These are phyloP conservation scores for Papilio aristodemus DNA, from an alignment of 1,140 invertebrate species.

Conservation along the genomic window DNA sequence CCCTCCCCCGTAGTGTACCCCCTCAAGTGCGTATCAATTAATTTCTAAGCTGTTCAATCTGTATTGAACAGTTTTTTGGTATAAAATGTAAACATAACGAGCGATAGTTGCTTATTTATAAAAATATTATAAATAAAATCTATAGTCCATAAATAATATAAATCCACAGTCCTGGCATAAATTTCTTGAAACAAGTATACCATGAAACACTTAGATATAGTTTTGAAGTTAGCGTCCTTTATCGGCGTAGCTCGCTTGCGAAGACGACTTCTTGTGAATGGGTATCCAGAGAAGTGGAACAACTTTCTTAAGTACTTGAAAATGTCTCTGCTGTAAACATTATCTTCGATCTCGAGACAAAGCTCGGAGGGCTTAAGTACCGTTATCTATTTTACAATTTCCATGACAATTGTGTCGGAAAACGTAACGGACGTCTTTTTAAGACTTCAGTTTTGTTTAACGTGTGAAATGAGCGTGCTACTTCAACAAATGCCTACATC, in stretches of 20 bases:
- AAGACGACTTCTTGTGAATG: conserved; percentile 13
- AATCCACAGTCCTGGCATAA: neutral
- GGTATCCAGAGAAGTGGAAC: conserved; percentile 9
- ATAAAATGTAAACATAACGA: too few relatives aligned
- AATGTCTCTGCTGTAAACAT: conserved; percentile 20
- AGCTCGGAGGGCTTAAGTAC: neutral
- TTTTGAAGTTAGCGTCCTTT: conserved; percentile 6
- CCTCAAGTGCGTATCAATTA: too few relatives aligned
- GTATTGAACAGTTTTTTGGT: too few relatives aligned
- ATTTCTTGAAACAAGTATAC: neutral
- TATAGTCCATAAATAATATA: neutral
- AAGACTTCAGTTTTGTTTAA: neutral
- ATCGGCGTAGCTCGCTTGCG: neutral
- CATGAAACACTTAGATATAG: conserved; percentile 15
- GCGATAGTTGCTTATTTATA: too few relatives aligned
- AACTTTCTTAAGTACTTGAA: conserved; percentile 20
- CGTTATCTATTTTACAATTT: conserved; percentile 21
- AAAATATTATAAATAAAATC: too few relatives aligned
- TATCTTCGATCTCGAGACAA: conserved; percentile 11
- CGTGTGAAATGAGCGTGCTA: neutral
- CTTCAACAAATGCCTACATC: too few relatives aligned
- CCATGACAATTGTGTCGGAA: conserved; percentile 13
- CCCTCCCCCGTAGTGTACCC: too few relatives aligned
- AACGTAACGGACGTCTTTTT: conserved; percentile 2
- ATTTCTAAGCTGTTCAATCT: too few relatives aligned